Percentiles rank a stretch among this genome's conserved stretches.
Conservation (phyloP, 2,888 invertebrate species). For the Actias luna region DNA sequence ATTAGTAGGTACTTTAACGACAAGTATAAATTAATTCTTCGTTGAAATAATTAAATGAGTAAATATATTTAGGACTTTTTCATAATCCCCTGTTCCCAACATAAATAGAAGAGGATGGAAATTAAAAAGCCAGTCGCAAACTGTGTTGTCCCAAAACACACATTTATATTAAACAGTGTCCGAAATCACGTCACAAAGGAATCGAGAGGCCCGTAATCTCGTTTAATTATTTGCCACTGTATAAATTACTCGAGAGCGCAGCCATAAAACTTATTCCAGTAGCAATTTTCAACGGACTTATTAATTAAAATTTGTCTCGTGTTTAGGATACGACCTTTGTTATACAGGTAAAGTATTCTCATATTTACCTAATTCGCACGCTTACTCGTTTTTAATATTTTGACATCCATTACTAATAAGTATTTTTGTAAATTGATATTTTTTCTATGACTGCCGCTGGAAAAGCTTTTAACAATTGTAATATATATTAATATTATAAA, state of each 20-base stretch:
- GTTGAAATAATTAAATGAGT: not conserved
- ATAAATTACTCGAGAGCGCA: constrained; percentile 22
- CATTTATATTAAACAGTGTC: constrained; percentile 16
- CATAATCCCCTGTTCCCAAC: not conserved
- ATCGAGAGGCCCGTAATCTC: constrained; percentile 23
- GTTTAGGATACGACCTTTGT: constrained; percentile 10
- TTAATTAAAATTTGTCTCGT: constrained; percentile 14
- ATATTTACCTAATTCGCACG: too few species aligned
- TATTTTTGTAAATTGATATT: too few species aligned
- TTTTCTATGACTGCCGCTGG: too few species aligned
- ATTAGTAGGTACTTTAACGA: too few species aligned
- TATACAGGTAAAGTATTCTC: not conserved
- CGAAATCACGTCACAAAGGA: constrained; percentile 19
- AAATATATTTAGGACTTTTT: not conserved
- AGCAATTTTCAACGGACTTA: constrained; percentile 14
- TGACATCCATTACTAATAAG: too few species aligned
- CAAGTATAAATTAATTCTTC: not conserved
- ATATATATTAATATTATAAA: too few species aligned
- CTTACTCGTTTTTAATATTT: too few species aligned
- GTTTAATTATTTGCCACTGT: constrained; percentile 27
- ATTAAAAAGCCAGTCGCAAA: constrained; percentile 10
- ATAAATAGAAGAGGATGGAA: constrained; percentile 9
- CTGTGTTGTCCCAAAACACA: constrained; percentile 13
- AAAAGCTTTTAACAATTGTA: too few species aligned
- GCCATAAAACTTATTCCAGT: constrained; percentile 25